These are phyloP conservation scores for Cinara cedri DNA, from an alignment of 2,888 invertebrate species.

Conservation along the genomic window DNA sequence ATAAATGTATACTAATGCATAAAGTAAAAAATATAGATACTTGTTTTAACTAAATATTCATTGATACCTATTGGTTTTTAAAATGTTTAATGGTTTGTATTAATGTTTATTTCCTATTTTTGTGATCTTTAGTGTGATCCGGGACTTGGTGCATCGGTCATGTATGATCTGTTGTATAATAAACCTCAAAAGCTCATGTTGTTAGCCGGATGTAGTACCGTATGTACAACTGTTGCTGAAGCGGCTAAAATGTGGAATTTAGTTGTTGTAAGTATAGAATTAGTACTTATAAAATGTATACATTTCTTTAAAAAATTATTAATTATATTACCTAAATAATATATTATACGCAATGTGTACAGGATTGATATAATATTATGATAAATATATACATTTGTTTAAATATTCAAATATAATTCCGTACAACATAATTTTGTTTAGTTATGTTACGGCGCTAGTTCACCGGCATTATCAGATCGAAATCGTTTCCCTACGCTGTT, in stretches of 20 bases:
- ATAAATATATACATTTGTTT: too few relatives aligned
- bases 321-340: too few relatives aligned
- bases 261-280: conserved; percentile 97
- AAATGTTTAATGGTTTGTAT: background rate
- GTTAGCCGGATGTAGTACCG: conserved; percentile 96
- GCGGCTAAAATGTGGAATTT: conserved; percentile 99
- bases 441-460: conserved; percentile 98
- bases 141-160: conserved; percentile 95
- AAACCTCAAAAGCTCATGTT: conserved; percentile 92
- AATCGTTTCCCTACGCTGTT: conserved; percentile 97
- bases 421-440: too few relatives aligned
- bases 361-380: too few relatives aligned
- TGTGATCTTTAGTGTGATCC: conserved; percentile 87
- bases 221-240: conserved; percentile 98
- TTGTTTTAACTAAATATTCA: background rate
- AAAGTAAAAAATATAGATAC: too few relatives aligned
- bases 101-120: conserved; percentile 61
- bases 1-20: too few relatives aligned
- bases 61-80: background rate
- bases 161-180: conserved; percentile 98
- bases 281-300: too few relatives aligned
- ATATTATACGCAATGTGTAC: too few relatives aligned
- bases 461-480: conserved; percentile 95
- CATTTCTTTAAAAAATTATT: too few relatives aligned
- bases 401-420: too few relatives aligned